Evolutionary conservation across 2,888 invertebrate species (phyloP).

Genomic region (Lycocerus yunnanus): DNA sequence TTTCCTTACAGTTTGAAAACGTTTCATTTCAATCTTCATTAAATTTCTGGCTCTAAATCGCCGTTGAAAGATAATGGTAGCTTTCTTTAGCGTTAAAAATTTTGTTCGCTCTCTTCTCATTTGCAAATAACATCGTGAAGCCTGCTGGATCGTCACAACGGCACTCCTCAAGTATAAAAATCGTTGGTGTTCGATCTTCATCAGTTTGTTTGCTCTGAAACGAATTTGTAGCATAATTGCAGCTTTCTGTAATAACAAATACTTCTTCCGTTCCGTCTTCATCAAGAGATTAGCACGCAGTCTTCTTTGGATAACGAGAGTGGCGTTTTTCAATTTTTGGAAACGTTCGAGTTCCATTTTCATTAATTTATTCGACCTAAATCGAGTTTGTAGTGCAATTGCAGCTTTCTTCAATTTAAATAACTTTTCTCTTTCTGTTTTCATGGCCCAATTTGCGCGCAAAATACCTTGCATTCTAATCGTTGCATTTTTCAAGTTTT

Average conservation of each 20-base stretch:
- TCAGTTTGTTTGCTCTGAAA: slow-evolving; percentile 36
- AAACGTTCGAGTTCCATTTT: slow-evolving; percentile 37
- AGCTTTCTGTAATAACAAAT: slow-evolving; percentile 40
- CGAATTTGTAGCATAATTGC: slow-evolving; percentile 24
- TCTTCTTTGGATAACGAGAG: slow-evolving; percentile 40
- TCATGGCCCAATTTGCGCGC: slow-evolving; percentile 41
- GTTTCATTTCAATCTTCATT: slow-evolving; percentile 45
- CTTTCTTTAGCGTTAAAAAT: slow-evolving; percentile 37
- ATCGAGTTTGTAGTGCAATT: slow-evolving; percentile 58
- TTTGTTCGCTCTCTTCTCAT: slow-evolving; percentile 30
- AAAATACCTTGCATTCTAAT: slow-evolving; percentile 54
- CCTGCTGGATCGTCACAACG: slow-evolving; percentile 52
- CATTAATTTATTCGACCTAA: slow-evolving; percentile 56
- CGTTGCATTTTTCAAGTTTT: slow-evolving; percentile 44
- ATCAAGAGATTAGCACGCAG: slow-evolving; percentile 37
- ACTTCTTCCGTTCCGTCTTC: slow-evolving; percentile 44
- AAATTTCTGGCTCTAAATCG: slow-evolving; percentile 57
- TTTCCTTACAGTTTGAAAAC: slow-evolving; percentile 19
- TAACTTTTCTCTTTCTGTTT: slow-evolving; percentile 23
- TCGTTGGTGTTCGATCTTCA: slow-evolving; percentile 44
- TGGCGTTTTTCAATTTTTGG: slow-evolving; percentile 30
- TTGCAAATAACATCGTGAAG: slow-evolving; percentile 45
- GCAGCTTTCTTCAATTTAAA: slow-evolving; percentile 43
- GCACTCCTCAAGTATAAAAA: slow-evolving; percentile 48
- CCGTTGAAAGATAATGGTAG: slow-evolving; percentile 58